Base-by-base conservation (phyloP, 2,113 vertebrate species). In the Ceuthmochares aereus region DNA sequence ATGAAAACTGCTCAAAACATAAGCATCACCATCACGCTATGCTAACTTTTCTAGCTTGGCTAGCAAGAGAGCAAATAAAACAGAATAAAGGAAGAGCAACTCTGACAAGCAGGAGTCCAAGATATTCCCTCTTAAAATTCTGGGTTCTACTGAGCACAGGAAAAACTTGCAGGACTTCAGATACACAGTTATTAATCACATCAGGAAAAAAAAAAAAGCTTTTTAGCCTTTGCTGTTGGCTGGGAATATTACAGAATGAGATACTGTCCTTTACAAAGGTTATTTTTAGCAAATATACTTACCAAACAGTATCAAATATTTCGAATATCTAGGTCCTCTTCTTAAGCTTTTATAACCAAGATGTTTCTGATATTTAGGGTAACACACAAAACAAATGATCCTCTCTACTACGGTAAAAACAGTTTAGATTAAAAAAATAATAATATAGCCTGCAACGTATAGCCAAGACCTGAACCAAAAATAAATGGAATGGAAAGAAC, bases 61-160 rank as follows among this genome's bases (percentile, higher is more conserved):
- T 95, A 56, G 83, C 95, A 95, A 87, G 45, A 86, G 1, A 91
- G 52, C 86, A 95, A 96, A 81, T 77, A 60, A 95, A 96, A 91
- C 45, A 94, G 36, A 72, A 72, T n/a, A 74, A 92, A 94, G 47
- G 32, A 64, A 89, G 52, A 83, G 55, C 37, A 86, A 37, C 37
- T 75, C 69, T 90, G 67, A 85, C 55, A 66, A 96, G 42, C 21
- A 82, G 67, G 19, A 95, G 45, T 49, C 73, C 32, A 74, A 92
- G 14, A 68, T 80, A 92, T 4, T 69, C 47, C 70, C 80, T 70
- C 27, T 79, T 26, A 89, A 95, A 92, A 84, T 74, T 64, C 80
- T 58, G 37, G 15, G 92, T 93, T 94, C 47, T 92, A 63, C 25
- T 93, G 49, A 96, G 49, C 29, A 64, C 4, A 81, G 26, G 36